Base-by-base conservation (phyloP, 2,113 vertebrate species). In the Phocoena phocoena region DNA sequence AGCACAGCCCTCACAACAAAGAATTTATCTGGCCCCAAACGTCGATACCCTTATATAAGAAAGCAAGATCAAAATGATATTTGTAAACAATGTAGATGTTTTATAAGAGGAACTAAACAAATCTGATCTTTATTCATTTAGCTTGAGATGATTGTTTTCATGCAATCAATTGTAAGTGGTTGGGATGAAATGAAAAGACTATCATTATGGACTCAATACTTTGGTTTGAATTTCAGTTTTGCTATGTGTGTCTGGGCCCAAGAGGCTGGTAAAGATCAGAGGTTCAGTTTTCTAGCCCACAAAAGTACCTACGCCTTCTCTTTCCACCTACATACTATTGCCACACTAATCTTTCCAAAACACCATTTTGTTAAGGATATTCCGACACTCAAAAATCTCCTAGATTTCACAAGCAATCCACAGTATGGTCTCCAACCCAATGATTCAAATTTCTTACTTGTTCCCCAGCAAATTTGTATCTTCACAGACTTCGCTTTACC, bases 381-480 rank as follows among this genome's bases (percentile, higher is more conserved):
- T 83, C 21, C 3, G 68, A 70, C 36, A 93, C 4, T 83, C 21
- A 87, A 53, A 94, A 86, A 74, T 55, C 13, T 90, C n/a, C 26
- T 81, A 74, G 47, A 74, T 70, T 90, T 93, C 67, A 90, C 10
- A 88, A 44, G 71, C 11, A 26, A 50, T 44, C 14, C 21, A 92
- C 33, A 86, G 14, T 44, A 95, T 70, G 41, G 62, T 71, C 76
- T 70, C 74, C 53, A 62, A 55, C 15, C 7, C 74, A 87, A 38
- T 28, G 60, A 87, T 76, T 68, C 73, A 93, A 67, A 13, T 93
- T 80, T 85, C 80, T 90, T n/a, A 82, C 58, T 90, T 82, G 41
- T 77, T 95, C 26, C 58, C 12, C 67, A 84, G 71, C 31, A 63
- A 82, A 70, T 14, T 18, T 81, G 25, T 47, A 41, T 58, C n/a